Percentiles rank a stretch among this genome's conserved stretches.
These are phyloP conservation scores for Rhadinocentrus ornatus DNA, from an alignment of 2,797 vertebrate species.

Conservation along the genomic window DNA sequence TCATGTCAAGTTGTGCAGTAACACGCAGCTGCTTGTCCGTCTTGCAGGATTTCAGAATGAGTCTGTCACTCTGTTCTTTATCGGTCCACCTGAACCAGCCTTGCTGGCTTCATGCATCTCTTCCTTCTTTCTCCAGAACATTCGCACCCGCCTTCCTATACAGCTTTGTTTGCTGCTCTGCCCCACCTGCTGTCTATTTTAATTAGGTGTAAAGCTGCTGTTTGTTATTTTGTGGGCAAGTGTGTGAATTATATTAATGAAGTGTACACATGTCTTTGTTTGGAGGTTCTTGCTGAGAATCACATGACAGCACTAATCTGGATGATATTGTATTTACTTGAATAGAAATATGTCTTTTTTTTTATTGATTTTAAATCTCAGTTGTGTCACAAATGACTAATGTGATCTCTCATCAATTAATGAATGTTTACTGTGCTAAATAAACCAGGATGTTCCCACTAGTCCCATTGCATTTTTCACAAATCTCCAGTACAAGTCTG, in stretches of 20 bases:
- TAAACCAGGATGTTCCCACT: constrained; percentile 25
- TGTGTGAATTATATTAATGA: constrained; percentile 3
- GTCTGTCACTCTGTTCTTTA: constrained; percentile 43
- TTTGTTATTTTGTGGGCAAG: constrained; percentile 18
- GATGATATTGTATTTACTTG: neutral
- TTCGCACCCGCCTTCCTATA: constrained; percentile 39
- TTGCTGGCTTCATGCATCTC: constrained; percentile 47
- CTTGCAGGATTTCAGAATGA: constrained; percentile 35
- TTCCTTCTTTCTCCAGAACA: constrained; percentile 22
- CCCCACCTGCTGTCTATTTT: constrained; percentile 49
- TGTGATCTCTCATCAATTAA: constrained; percentile 17
- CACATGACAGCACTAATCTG: neutral
- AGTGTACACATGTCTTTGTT: neutral
- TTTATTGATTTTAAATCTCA: neutral
- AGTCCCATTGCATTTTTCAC: constrained; percentile 15
- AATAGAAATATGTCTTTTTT: constrained; percentile 1
- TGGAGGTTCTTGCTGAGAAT: neutral
- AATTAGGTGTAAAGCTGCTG: constrained; percentile 54
- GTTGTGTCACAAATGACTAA: constrained; percentile 1
- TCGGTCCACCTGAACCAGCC: constrained; percentile 49
- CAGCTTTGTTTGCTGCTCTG: constrained; percentile 35
- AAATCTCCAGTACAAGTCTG: constrained; percentile 28
- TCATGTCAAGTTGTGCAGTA: constrained; percentile 8
- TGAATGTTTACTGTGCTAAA: constrained; percentile 22
- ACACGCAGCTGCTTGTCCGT: constrained; percentile 33